Evolutionary conservation across 2,113 vertebrate species (phyloP).

Genomic region (Salvelinus namaycush): DNA sequence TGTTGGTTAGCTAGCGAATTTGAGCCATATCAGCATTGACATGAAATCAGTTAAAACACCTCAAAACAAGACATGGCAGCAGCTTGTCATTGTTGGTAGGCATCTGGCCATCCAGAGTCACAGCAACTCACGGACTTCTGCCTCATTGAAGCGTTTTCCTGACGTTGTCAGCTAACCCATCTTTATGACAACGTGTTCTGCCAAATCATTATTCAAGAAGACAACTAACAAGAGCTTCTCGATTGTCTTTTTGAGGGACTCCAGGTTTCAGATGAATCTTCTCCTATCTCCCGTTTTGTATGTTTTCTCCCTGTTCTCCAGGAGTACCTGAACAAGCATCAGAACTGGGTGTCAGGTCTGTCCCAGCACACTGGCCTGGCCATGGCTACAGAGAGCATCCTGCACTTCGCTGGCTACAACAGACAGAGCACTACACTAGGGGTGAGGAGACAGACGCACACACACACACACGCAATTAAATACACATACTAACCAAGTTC

Average conservation of each 20-base stretch:
- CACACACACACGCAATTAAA: not conserved
- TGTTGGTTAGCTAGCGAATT: no score
- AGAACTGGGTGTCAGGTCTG: constrained; percentile 97
- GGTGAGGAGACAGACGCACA: constrained; percentile 68
- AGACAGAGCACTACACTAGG: constrained; percentile 92
- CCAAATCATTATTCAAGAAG: no score
- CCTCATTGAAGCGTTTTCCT: no score
- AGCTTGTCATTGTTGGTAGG: no score
- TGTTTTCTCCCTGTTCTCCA: constrained; percentile 47
- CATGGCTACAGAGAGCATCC: constrained; percentile 96
- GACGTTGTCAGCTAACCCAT: no score
- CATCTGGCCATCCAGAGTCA: no score
- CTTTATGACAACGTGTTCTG: no score
- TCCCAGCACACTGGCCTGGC: constrained; percentile 98
- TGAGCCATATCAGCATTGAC: no score
- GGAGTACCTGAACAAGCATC: constrained; percentile 97
- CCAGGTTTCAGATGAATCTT: not conserved
- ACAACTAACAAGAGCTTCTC: not conserved
- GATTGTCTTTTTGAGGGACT: not conserved
- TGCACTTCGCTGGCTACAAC: constrained; percentile 96
- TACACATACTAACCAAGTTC: no score
- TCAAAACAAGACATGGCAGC: no score
- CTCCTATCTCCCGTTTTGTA: not conserved
- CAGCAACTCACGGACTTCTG: no score
- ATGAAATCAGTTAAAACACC: no score